Conservation (phyloP, 2,113 vertebrate species). For the Vanacampus margaritifer region DNA sequence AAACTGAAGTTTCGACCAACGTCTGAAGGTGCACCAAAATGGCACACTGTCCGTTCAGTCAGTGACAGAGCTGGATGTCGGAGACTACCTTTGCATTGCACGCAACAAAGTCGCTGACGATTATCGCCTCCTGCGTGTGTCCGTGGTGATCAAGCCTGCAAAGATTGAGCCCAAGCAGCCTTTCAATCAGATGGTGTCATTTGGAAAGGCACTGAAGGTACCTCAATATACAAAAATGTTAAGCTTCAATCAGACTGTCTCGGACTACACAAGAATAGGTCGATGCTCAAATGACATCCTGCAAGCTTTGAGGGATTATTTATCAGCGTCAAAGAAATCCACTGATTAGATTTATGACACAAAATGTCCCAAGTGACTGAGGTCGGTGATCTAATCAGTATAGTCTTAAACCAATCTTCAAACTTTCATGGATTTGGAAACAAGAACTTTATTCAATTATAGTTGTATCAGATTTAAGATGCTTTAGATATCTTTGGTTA, state of each 20-base stretch:
- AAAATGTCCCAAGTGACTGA: neutral
- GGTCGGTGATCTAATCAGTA: constrained; percentile 1
- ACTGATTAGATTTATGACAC: neutral
- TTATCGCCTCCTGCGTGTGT: constrained; percentile 79
- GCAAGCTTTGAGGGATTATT: neutral
- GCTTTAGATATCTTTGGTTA: neutral
- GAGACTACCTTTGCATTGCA: constrained; percentile 89
- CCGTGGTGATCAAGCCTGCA: constrained; percentile 82
- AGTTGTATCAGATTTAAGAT: constrained; percentile 3
- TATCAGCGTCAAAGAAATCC: neutral
- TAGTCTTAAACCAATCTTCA: neutral
- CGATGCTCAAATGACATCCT: neutral
- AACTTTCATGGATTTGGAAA: neutral
- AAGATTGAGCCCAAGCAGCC: constrained; percentile 81
- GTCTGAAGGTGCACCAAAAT: constrained; percentile 81
- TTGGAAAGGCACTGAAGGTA: constrained; percentile 83
- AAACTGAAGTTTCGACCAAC: constrained; percentile 74
- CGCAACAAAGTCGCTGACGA: constrained; percentile 87
- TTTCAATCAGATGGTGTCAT: constrained; percentile 75
- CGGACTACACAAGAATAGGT: neutral
- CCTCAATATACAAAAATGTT: constrained; percentile 38
- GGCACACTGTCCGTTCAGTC: constrained; percentile 80
- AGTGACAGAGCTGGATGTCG: constrained; percentile 84
- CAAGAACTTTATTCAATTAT: constrained; percentile 2
- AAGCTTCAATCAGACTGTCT: constrained; percentile 35